Evolutionary conservation across 2,113 vertebrate genomes (phyloP).

Genomic region (Glaucomys volans): DNA sequence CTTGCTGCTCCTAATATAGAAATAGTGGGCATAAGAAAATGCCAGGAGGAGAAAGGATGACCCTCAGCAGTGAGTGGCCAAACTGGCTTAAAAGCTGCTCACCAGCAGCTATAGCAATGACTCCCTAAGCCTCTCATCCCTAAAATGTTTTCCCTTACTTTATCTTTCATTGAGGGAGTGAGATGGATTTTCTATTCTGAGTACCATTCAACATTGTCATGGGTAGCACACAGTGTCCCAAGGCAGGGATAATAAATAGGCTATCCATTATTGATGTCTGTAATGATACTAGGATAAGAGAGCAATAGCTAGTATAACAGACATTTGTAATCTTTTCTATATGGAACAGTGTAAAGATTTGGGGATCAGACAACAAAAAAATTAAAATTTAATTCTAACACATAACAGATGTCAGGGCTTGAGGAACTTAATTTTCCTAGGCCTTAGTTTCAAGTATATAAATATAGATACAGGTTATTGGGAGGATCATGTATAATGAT

Average conservation of each 20-base stretch:
- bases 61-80: neutral
- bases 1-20: conserved; percentile 32
- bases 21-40: conserved; percentile 38
- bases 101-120: neutral
- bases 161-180: neutral
- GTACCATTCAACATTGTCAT: neutral
- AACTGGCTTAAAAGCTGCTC: neutral
- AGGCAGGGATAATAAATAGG: neutral
- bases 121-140: neutral
- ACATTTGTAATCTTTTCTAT: conserved; percentile 1
- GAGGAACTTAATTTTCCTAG: neutral
- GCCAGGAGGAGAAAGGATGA: neutral
- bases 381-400: conserved; percentile 44
- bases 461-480: neutral
- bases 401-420: neutral
- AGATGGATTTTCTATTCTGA: conserved; percentile 29
- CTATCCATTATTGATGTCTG: conserved; percentile 50
- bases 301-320: neutral
- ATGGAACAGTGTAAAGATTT: neutral
- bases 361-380: neutral
- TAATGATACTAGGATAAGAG: neutral
- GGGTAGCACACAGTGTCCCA: neutral
- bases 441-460: neutral
- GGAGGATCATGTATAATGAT: neutral
- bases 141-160: neutral